Conservation (phyloP, 2,113 vertebrate species). For the Centropristis striata region DNA sequence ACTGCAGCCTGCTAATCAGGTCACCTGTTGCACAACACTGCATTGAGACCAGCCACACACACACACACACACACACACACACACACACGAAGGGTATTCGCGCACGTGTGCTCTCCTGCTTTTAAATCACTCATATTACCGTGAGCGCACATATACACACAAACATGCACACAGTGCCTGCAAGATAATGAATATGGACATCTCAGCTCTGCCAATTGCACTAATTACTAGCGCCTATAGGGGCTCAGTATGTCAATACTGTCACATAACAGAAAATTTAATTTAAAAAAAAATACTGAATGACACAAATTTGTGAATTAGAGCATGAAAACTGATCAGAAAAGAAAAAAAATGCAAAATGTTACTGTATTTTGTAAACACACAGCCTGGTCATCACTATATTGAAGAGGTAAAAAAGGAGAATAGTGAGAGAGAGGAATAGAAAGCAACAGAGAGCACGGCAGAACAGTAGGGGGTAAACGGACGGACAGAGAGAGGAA, state of each 20-base stretch:
- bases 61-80: background rate
- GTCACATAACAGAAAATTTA: background rate
- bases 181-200: constrained; percentile 20
- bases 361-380: background rate
- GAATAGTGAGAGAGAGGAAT: background rate
- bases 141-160: background rate
- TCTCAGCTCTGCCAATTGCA: constrained; percentile 6
- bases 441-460: background rate
- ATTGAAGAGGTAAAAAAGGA: background rate
- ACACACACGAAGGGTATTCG: background rate
- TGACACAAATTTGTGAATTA: background rate
- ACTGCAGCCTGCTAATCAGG: constrained; percentile 57
- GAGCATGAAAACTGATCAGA: background rate
- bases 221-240: constrained; percentile 28
- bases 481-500: background rate
- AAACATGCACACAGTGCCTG: background rate
- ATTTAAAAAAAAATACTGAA: background rate
- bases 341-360: background rate
- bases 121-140: constrained; percentile 1
- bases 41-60: constrained; percentile 10
- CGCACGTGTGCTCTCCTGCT: background rate
- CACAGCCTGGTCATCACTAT: background rate
- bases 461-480: background rate
- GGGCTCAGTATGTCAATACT: background rate
- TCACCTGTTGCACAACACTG: constrained; percentile 75